These are phyloP conservation scores for Palloptera scutellata DNA, from an alignment of 2,888 invertebrate genomes.

Conservation along the genomic window DNA sequence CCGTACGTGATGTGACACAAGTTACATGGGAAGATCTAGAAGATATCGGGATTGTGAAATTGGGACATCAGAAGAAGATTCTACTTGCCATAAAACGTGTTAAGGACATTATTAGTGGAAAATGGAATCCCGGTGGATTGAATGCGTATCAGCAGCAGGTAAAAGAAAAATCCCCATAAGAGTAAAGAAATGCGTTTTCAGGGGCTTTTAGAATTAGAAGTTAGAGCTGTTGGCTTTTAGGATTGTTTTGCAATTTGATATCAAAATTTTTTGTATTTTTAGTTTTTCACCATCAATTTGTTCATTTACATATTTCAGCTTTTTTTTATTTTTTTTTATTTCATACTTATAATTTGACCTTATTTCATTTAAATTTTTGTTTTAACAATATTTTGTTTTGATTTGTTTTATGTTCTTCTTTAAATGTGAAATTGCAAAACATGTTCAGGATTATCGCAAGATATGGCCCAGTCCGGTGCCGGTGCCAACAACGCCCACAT, in stretches of 20 bases:
- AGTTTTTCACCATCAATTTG: slow-evolving; percentile 37
- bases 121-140: slow-evolving; percentile 67
- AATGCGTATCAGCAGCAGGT: slow-evolving; percentile 63
- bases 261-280: slow-evolving; percentile 26
- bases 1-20: slow-evolving; percentile 92
- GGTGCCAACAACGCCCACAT: slow-evolving; percentile 59
- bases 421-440: slow-evolving; percentile 20
- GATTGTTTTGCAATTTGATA: too few relatives aligned
- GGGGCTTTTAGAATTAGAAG: not conserved
- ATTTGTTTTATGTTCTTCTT: not conserved
- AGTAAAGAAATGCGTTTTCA: not conserved
- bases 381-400: slow-evolving; percentile 15
- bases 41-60: slow-evolving; percentile 91
- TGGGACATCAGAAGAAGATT: slow-evolving; percentile 98
- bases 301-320: slow-evolving; percentile 1
- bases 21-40: slow-evolving; percentile 99
- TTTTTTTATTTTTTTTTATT: slow-evolving; percentile 21
- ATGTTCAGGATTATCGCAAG: slow-evolving; percentile 54
- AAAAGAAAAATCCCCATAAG: slow-evolving; percentile 17
- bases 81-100: slow-evolving; percentile 95
- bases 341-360: slow-evolving; percentile 15
- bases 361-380: slow-evolving; percentile 27
- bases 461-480: slow-evolving; percentile 59
- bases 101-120: slow-evolving; percentile 90
- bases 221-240: not conserved